phyloP scores from a whole-genome alignment of 2,888 invertebrate genomes.

The Caenorhabditis angaria region DNA sequence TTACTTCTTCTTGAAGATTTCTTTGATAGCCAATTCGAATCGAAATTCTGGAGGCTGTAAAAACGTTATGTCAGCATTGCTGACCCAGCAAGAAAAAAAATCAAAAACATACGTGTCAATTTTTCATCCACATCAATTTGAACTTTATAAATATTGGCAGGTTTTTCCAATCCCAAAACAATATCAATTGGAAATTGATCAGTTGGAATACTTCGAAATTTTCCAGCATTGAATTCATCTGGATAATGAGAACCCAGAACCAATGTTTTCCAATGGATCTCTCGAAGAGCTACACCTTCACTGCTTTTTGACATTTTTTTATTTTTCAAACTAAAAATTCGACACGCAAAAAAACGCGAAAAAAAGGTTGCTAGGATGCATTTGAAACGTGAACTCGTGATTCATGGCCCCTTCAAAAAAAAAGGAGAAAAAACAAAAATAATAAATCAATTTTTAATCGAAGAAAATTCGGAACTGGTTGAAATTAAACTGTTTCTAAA shows the following conservation, averaged over 20 bases:
- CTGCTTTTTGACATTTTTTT: too few species aligned
- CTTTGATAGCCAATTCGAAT: constrained; percentile 39
- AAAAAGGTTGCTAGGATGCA: constrained; percentile 2
- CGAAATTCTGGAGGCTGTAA: constrained; percentile 42
- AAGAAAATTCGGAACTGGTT: too few species aligned
- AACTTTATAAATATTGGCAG: constrained; percentile 60
- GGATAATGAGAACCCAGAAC: constrained; percentile 52
- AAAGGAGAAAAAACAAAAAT: too few species aligned
- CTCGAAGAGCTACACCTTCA: constrained; percentile 21
- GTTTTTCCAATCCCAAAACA: constrained; percentile 51
- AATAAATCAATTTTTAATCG: too few species aligned
- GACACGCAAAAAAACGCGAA: too few species aligned
- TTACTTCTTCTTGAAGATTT: constrained; percentile 27
- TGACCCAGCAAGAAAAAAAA: not conserved
- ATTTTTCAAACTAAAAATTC: too few species aligned
- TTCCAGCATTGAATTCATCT: constrained; percentile 45
- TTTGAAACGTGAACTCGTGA: too few species aligned
- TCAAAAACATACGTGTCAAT: constrained; percentile 42
- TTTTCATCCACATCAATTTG: constrained; percentile 53
- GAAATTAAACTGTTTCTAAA: too few species aligned
- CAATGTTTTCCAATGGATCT: constrained; percentile 50
- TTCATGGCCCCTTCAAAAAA: too few species aligned
- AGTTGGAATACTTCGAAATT: constrained; percentile 45
- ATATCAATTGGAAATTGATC: constrained; percentile 58
- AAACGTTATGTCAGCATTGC: not conserved